Conservation (phyloP, 2,888 invertebrate species). For the Deilephila elpenor region DNA sequence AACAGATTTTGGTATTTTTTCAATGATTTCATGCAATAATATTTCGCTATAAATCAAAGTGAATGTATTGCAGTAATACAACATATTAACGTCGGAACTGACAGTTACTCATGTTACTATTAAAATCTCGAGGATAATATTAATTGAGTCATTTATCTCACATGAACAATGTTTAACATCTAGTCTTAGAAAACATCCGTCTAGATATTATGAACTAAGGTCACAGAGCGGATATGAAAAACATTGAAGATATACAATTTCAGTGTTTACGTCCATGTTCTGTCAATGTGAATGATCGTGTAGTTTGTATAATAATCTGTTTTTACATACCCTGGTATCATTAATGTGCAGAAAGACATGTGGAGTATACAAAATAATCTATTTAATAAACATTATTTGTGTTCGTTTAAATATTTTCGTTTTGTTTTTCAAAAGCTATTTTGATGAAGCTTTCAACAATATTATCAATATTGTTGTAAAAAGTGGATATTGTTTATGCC, state of each 20-base stretch:
- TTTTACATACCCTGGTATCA: not conserved
- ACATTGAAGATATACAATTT: conserved; percentile 1
- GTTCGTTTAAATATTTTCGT: too few species aligned
- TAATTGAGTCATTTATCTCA: conserved; percentile 9
- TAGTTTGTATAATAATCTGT: not conserved
- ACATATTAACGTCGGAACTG: not conserved
- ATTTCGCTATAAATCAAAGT: conserved; percentile 1
- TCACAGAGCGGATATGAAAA: not conserved
- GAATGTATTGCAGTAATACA: not conserved
- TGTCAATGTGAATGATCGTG: conserved; percentile 7
- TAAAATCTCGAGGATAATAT: conserved; percentile 12
- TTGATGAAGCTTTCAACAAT: too few species aligned
- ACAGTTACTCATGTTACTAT: not conserved
- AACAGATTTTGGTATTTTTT: too few species aligned
- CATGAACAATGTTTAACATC: not conserved
- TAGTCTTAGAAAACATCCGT: not conserved
- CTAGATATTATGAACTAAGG: not conserved
- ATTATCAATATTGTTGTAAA: too few species aligned
- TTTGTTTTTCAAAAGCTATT: too few species aligned
- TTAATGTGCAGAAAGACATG: not conserved
- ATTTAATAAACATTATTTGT: too few species aligned
- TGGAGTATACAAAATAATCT: too few species aligned
- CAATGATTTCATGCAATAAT: conserved; percentile 5
- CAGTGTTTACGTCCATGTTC: not conserved
- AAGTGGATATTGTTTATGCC: too few species aligned